Evolutionary conservation across 2,113 vertebrate genomes (phyloP), one percentile per base, ranked within the genome.

Genomic region (Gorilla gorilla): DNA sequence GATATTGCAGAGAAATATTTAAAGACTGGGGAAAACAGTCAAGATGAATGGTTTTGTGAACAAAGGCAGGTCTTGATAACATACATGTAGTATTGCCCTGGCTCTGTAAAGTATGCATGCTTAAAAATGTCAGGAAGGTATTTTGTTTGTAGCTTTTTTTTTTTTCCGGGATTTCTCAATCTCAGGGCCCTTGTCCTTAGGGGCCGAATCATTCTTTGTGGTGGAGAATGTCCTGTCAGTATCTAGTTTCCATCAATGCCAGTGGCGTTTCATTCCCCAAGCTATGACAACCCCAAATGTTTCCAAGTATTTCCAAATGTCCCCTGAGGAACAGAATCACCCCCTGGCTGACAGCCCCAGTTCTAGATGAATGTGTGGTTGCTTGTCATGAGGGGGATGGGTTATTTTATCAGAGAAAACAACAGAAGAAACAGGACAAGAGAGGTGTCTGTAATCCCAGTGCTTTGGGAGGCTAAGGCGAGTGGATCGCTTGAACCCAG

Each of bases 71-170:
- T 18, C 43, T 12, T 43, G 13, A n/a, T 22, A 30, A 61, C 25
- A 1, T 1, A 8, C 23, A 13, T 12, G 6, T 27, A 16, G 1
- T 35, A 8, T 6, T 57, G 18, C 27, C 27, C 52, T 14, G 68
- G n/a, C 70, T 83, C 45, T 61, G 66, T 38, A 35, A 92, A 61
- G 73, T 75, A 83, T 59, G 82, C 18, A 4, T n/a, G 40, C 32
- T 3, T n/a, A 59, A 50, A 76, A 75, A 50, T 32, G 16, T 38
- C 11, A 8, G 43, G 80, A 45, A 3, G 30, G 25, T 38, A 64
- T 40, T 85, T 78, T 76, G 68, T 48, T 66, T 40, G 27, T 23
- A 35, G 27, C 14, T 64, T 66, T 55, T 38, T 45, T 45, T 45
- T 45, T 55, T 55, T 72, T 66, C 73, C 38, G 4, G 68, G 23